Evolutionary conservation across 2,113 vertebrate species (phyloP), one percentile per base, ranked within the genome.

Genomic region (Butorides virescens): DNA sequence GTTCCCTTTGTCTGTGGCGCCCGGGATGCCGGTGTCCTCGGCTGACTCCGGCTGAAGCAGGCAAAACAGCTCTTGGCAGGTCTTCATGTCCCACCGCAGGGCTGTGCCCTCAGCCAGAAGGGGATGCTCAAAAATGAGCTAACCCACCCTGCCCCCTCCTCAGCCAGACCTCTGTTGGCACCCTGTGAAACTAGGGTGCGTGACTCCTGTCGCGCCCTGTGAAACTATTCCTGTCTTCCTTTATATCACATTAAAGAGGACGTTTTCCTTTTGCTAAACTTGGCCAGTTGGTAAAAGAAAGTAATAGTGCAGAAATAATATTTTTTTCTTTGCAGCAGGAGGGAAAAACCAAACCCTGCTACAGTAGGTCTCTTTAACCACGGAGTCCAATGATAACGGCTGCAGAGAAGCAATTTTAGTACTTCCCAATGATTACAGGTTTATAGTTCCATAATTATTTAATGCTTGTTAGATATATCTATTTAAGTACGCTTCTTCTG

Each of bases 391-490:
- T 81, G 81, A 82, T 84, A 87, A 88, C 3, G 15, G 72, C 87
- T 63, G 27, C 4, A 67, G 83, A 93, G 90, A 86, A 93, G 58
- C 53, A 68, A 70, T 91, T 97, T 95, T 74, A 87, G 86, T 90
- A 86, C 91, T 96, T 95, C 83, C 81, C 26, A 25, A 67, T 93
- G 88, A 93, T 90, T 96, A 92, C 74, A 53, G 66, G 86, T 93
- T 97, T 93, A 63, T 73, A 52, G 62, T 90, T 96, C 78, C 66
- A 58, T 96, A 94, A 96, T 94, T 96, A 97, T 88, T 94, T 92
- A 97, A 93, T 90, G 78, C 91, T 97, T 3, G 3, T 96, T 96
- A 97, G 92, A 76, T 83, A 56, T 88, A 88, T 96, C 88, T 97
- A 50, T 96, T 92, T 87, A 90, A 91, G 63, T 34, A 56, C 2